Percentiles rank a stretch among this genome's conserved stretches.
These are phyloP conservation scores for Atherix ibis DNA, from an alignment of 2,888 invertebrate genomes.

Conservation along the genomic window DNA sequence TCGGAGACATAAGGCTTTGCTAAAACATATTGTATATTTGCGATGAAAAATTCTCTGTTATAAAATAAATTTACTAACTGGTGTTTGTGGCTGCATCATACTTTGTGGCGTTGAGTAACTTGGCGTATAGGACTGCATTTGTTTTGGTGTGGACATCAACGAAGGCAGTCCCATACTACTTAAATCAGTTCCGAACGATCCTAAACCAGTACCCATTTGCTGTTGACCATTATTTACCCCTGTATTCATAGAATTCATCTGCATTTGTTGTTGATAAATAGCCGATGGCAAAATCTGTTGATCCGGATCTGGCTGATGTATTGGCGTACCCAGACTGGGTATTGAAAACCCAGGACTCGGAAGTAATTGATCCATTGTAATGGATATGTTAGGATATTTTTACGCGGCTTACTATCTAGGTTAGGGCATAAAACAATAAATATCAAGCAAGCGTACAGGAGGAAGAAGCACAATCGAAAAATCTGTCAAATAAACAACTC, in stretches of 20 bases:
- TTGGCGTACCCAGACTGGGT: constrained; percentile 77
- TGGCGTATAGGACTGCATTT: constrained; percentile 60
- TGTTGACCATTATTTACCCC: constrained; percentile 9
- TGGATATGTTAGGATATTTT: no score
- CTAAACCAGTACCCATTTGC: constrained; percentile 15
- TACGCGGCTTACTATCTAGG: no score
- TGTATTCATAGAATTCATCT: constrained; percentile 10
- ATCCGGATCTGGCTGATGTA: constrained; percentile 83
- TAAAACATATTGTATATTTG: constrained; percentile 31
- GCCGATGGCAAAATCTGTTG: constrained; percentile 78
- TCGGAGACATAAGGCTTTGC: constrained; percentile 77
- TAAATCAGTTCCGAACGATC: constrained; percentile 6
- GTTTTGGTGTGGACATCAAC: constrained; percentile 49
- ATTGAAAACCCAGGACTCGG: constrained; percentile 79
- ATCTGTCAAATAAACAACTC: no score
- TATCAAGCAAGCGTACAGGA: no score
- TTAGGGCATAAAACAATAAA: no score
- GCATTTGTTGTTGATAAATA: constrained; percentile 53
- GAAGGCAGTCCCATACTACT: constrained; percentile 41
- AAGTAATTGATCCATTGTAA: constrained; percentile 75
- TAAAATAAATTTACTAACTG: constrained; percentile 37
- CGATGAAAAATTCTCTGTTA: constrained; percentile 2
- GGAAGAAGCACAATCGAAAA: no score
- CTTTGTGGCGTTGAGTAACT: constrained; percentile 66
- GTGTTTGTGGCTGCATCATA: constrained; percentile 81